A percentile compares a stretch with the other conserved stretches of the same genome.
Conservation (phyloP, 2,888 invertebrate species). For the Nymphalis polychloros region DNA sequence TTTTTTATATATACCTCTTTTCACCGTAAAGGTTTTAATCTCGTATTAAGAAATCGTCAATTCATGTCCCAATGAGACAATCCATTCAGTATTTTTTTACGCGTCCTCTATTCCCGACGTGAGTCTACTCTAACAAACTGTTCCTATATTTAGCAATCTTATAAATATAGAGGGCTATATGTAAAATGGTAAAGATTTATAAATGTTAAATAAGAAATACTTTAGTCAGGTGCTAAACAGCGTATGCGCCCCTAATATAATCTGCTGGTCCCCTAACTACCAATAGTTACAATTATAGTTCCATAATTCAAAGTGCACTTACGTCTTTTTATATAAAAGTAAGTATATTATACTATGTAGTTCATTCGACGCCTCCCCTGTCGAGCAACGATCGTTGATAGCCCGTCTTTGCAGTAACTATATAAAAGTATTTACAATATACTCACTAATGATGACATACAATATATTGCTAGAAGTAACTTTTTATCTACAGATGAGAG, state of each 20-base stretch:
- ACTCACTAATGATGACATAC: conserved; percentile 74
- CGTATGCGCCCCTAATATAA: conserved; percentile 33
- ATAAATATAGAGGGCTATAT: conserved; percentile 29
- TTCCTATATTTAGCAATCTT: conserved; percentile 37
- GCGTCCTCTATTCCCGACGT: conserved; percentile 11
- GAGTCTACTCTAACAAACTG: conserved; percentile 31
- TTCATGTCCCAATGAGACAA: not conserved
- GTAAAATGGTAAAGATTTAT: conserved; percentile 32
- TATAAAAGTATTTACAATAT: conserved; percentile 79
- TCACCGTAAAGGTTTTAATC: conserved; percentile 13
- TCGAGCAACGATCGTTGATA: conserved; percentile 69
- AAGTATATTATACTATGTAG: conserved; percentile 65
- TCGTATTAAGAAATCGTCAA: not conserved
- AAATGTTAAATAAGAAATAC: conserved; percentile 29
- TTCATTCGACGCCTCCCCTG: conserved; percentile 55
- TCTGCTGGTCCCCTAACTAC: conserved; percentile 48
- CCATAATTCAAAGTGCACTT: conserved; percentile 80
- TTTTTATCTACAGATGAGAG: conserved; percentile 74
- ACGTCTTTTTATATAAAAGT: conserved; percentile 68
- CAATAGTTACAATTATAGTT: conserved; percentile 66
- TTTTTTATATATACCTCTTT: conserved; percentile 4
- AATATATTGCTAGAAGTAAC: conserved; percentile 75
- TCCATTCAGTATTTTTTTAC: not conserved
- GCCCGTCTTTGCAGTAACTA: conserved; percentile 72
- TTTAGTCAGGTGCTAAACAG: conserved; percentile 26